Evolutionary conservation across 2,888 invertebrate genomes (phyloP).

Genomic region (Nomada fabriciana): DNA sequence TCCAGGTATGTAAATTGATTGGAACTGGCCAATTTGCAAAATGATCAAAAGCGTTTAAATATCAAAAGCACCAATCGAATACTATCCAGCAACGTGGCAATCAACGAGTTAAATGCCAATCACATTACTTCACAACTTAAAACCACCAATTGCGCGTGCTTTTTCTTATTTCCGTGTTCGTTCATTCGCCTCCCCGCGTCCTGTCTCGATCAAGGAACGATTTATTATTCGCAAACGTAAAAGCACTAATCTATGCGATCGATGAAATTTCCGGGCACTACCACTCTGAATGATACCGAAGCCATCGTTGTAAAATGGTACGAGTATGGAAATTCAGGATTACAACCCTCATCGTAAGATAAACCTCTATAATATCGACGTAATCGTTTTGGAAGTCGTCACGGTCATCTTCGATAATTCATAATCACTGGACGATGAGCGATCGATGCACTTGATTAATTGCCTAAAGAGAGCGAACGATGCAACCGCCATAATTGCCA

Average conservation of each 20-base stretch:
- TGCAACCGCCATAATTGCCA: constrained; percentile 20
- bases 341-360: constrained; percentile 19
- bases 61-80: no score
- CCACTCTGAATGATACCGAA: constrained; percentile 44
- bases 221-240: not conserved
- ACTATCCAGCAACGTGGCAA: not conserved
- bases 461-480: constrained; percentile 25
- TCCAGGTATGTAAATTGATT: no score
- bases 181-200: not conserved
- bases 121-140: constrained; percentile 3
- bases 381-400: constrained; percentile 62
- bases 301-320: constrained; percentile 39
- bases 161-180: not conserved
- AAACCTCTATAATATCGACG: constrained; percentile 27
- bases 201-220: not conserved
- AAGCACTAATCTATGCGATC: constrained; percentile 35
- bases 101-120: constrained; percentile 8
- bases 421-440: constrained; percentile 31
- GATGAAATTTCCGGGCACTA: constrained; percentile 32
- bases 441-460: constrained; percentile 33
- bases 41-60: no score
- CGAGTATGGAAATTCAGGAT: constrained; percentile 25
- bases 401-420: constrained; percentile 36
- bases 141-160: constrained; percentile 3
- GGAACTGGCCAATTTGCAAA: no score